Base-by-base conservation (phyloP, 2,888 invertebrate genomes). In the Noctua janthina region DNA sequence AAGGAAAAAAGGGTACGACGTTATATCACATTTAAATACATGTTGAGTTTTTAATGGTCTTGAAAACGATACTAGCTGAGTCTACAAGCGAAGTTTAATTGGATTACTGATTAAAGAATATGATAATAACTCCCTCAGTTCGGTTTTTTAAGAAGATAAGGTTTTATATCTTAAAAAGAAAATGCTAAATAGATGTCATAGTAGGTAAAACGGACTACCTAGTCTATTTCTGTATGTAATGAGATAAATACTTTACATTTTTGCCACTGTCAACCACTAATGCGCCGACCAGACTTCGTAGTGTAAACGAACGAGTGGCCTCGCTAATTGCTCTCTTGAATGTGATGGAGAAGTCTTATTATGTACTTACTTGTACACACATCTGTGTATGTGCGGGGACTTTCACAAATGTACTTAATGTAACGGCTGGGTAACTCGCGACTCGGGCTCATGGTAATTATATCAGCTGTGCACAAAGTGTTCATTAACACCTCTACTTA, bases 401-500 rank as follows among this genome's bases (percentile, higher is more conserved):
- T 82, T 87, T 79, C 79, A 87, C 84, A 82, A 87, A 88, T 79
- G 83, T 85, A 87, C 73, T 87, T 89, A 85, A 85, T 85, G 83
- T 87, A 83, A 82, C 79, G 81, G 80, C 76, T 73, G 79, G 77
- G 85, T 83, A 80, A 78, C 73, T 88, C 81, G 74, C 69, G 77
- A 84, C 79, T 87, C 83, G 71, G 72, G 75, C 74, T 82, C 75
- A 59, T 83, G 81, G 82, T 85, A 85, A 88, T 88, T 85, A 88
- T 82, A 85, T 87, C 87, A 88, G 83, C 81, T 83, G 85, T 79
- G 82, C 89, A 87, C 82, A 87, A 88, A 87, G 87, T 84, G 87
- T 89, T 88, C 78, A 88, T 89, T 87, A 89, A 72, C 78, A 82
- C 82, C 76, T 78, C 74, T 82, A 78, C 81, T 82, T 76, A 87